Evolutionary conservation across 2,113 vertebrate genomes (phyloP).

Genomic region (Oryzias celebensis): DNA sequence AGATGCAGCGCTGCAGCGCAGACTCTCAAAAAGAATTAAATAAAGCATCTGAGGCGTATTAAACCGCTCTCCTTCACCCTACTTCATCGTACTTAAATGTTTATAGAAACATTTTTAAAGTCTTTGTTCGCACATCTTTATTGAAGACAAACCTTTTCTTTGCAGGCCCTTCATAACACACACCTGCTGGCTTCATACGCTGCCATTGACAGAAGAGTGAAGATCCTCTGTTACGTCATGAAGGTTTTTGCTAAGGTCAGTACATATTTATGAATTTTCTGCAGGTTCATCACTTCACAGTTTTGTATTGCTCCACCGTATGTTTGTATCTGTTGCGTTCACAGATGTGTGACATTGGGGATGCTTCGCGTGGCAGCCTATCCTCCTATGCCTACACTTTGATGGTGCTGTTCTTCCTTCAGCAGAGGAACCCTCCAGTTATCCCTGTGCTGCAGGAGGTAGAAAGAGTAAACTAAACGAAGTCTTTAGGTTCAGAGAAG

Average conservation of each 20-base stretch:
- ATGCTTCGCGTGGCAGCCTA: slow-evolving; percentile 92
- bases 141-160: slow-evolving; percentile 10
- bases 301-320: not conserved
- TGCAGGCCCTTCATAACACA: slow-evolving; percentile 91
- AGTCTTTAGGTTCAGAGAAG: too few relatives aligned
- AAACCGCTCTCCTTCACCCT: too few relatives aligned
- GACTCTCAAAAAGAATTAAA: too few relatives aligned
- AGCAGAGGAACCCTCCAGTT: slow-evolving; percentile 88
- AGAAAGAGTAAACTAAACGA: slow-evolving; percentile 2
- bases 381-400: slow-evolving; percentile 96
- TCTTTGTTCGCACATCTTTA: too few relatives aligned
- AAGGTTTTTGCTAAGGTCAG: slow-evolving; percentile 93
- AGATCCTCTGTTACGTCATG: slow-evolving; percentile 92
- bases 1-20: too few relatives aligned
- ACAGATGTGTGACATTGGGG: slow-evolving; percentile 93
- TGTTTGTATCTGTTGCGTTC: slow-evolving; percentile 7
- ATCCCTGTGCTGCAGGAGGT: slow-evolving; percentile 96
- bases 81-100: too few relatives aligned
- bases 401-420: slow-evolving; percentile 94
- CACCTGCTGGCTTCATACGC: slow-evolving; percentile 87
- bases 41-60: too few relatives aligned
- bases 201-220: slow-evolving; percentile 88
- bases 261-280: not conserved
- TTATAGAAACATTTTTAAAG: too few relatives aligned
- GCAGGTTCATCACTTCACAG: not conserved